These are phyloP conservation scores for Serripes groenlandicus DNA, from an alignment of 2,888 invertebrate genomes.

Conservation along the genomic window DNA sequence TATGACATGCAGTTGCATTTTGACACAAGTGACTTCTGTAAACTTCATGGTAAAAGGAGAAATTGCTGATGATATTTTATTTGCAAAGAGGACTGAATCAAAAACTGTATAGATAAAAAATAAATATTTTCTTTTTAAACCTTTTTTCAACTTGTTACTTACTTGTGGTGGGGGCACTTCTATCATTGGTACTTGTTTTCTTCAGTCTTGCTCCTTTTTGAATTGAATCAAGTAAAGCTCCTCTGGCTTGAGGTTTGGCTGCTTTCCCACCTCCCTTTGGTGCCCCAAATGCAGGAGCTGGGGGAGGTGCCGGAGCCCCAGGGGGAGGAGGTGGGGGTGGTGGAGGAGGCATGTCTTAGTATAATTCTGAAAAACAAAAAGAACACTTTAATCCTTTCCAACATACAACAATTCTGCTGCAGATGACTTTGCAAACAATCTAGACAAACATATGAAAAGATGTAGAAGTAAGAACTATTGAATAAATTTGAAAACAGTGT, in stretches of 20 bases:
- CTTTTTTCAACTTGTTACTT: too few relatives aligned
- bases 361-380: conserved; percentile 5
- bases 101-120: background rate
- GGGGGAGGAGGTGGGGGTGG: conserved; percentile 72
- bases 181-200: conserved; percentile 95
- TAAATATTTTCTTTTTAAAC: too few relatives aligned
- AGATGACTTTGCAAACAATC: background rate
- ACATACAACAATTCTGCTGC: background rate
- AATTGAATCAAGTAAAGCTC: conserved; percentile 93
- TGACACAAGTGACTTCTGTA: background rate
- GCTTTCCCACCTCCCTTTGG: conserved; percentile 43
- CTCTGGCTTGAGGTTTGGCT: conserved; percentile 89
- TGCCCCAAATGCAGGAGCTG: conserved; percentile 35
- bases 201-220: conserved; percentile 93
- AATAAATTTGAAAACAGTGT: too few relatives aligned
- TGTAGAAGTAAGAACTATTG: too few relatives aligned
- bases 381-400: background rate
- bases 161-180: conserved; percentile 94
- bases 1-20: background rate
- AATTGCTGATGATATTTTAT: background rate
- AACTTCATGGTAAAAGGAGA: background rate
- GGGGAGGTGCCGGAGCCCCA: conserved; percentile 59
- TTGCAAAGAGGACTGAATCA: background rate
- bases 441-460: background rate
- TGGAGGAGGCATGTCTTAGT: conserved; percentile 60